These are phyloP conservation scores for Ascidia mentula DNA, from an alignment of 23 tunicate species.

Conservation along the genomic window DNA sequence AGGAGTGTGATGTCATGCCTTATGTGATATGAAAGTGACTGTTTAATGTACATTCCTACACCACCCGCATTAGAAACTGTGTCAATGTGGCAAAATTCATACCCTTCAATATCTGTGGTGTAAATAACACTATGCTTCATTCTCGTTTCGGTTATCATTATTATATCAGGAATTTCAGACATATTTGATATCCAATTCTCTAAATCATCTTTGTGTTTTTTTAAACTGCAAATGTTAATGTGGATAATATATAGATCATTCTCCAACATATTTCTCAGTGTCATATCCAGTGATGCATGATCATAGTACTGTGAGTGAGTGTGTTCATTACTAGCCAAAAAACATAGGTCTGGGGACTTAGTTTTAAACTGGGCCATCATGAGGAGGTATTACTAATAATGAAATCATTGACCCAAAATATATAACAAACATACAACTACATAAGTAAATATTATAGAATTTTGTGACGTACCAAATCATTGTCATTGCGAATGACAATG, in stretches of 20 bases:
- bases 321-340: background rate
- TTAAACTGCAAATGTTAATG: constrained; percentile 14
- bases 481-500: background rate
- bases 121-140: background rate
- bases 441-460: background rate
- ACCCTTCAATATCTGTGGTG: background rate
- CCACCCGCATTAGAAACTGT: constrained; percentile 1
- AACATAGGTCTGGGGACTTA: too few species aligned
- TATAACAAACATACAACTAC: background rate
- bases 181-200: background rate
- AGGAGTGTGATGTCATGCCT: background rate
- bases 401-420: background rate
- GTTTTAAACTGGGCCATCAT: too few species aligned
- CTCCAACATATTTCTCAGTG: background rate
- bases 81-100: constrained; percentile 1
- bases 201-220: background rate
- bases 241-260: constrained; percentile 20
- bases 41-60: constrained; percentile 22
- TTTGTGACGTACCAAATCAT: background rate
- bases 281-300: background rate
- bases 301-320: background rate
- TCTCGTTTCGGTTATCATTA: background rate
- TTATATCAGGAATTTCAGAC: constrained; percentile 1
- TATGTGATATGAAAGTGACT: background rate
- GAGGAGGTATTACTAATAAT: too few species aligned